Evolutionary conservation across 2,113 vertebrate genomes (phyloP).

Genomic region (Myiagra hebetior): DNA sequence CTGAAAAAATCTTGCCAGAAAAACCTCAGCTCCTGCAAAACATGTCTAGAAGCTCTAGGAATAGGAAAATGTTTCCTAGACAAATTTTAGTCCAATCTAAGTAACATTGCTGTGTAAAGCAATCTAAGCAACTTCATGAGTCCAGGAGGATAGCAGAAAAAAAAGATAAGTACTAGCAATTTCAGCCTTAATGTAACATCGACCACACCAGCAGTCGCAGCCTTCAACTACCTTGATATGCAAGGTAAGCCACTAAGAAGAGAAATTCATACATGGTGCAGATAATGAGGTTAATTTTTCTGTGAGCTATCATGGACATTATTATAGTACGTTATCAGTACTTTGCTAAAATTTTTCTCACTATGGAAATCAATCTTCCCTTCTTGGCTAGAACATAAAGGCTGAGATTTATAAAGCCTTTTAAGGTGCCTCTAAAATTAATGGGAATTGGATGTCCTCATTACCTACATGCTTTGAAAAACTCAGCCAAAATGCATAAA

Average conservation of each 20-base stretch:
- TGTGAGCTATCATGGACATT: conserved; percentile 32
- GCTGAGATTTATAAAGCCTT: conserved; percentile 59
- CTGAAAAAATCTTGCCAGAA: neutral
- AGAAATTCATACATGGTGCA: conserved; percentile 15
- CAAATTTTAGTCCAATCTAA: neutral
- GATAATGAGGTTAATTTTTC: conserved; percentile 59
- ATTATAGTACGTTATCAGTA: conserved; percentile 29
- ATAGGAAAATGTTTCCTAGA: neutral
- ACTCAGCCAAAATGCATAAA: conserved; percentile 57
- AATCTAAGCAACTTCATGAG: neutral
- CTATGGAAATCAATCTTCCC: conserved; percentile 48
- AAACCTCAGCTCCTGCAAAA: neutral
- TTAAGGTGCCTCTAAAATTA: conserved; percentile 65
- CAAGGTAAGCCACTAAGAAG: conserved; percentile 45
- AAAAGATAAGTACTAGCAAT: neutral
- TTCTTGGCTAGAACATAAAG: conserved; percentile 44
- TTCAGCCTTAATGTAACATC: neutral
- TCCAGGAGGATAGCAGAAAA: neutral
- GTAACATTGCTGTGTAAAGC: neutral
- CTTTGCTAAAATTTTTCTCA: conserved; percentile 43
- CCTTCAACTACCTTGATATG: conserved; percentile 22
- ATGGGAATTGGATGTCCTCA: conserved; percentile 61
- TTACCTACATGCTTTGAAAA: conserved; percentile 59
- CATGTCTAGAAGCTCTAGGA: neutral
- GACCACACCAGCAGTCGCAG: conserved; percentile 15